Conservation (phyloP, 2,113 vertebrate genomes). For the Gracilinanus agilis region DNA sequence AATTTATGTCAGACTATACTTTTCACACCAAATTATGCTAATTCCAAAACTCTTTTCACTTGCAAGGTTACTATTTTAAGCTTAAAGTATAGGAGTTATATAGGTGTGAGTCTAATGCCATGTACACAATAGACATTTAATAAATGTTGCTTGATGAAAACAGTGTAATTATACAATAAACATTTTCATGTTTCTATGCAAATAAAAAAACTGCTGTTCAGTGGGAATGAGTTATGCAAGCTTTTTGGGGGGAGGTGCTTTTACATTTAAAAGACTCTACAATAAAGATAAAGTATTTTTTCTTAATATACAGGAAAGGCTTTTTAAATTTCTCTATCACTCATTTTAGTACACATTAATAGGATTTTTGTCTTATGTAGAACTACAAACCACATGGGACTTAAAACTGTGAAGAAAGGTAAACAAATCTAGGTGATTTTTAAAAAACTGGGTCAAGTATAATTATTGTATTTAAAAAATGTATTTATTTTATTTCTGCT, state of each 20-base stretch:
- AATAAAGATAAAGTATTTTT: background rate
- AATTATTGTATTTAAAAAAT: slow-evolving; percentile 3
- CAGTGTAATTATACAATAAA: slow-evolving; percentile 50
- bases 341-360: background rate
- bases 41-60: background rate
- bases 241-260: background rate
- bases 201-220: background rate
- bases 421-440: slow-evolving; percentile 15
- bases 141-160: slow-evolving; percentile 56
- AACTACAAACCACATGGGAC: background rate
- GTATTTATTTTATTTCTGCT: background rate
- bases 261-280: background rate
- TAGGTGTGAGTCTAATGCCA: background rate
- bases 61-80: background rate
- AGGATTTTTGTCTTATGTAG: background rate
- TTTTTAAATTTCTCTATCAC: background rate
- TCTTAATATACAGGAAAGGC: background rate
- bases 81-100: slow-evolving; percentile 7
- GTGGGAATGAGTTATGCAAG: background rate
- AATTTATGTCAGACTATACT: background rate
- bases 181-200: slow-evolving; percentile 37
- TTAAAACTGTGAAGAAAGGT: background rate
- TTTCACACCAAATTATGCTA: background rate
- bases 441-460: background rate
- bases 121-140: slow-evolving; percentile 23